phyloP scores from a whole-genome alignment of 2,113 vertebrate species.

The Synodontis membranacea region DNA sequence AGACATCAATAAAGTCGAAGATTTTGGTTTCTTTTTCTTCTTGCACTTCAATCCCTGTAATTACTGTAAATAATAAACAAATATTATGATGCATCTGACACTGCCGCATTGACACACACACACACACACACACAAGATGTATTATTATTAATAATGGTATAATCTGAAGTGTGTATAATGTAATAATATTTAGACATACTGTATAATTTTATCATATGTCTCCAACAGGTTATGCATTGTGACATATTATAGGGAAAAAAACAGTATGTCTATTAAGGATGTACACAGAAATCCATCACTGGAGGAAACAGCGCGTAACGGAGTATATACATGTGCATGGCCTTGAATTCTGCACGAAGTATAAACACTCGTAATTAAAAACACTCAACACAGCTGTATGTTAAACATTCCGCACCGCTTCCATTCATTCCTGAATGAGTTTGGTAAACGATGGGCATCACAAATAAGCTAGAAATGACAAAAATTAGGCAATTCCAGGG shows the following conservation, averaged over 20 bases:
- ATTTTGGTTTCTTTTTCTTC: not conserved
- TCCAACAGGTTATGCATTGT: not conserved
- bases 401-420: not conserved
- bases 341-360: not conserved
- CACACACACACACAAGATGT: no score
- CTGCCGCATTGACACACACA: not conserved
- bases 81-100: not conserved
- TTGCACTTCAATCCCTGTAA: not conserved
- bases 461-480: no score
- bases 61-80: not conserved
- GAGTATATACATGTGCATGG: not conserved
- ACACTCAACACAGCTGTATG: not conserved
- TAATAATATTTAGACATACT: not conserved
- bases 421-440: not conserved
- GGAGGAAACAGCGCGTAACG: not conserved
- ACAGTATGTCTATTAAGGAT: not conserved
- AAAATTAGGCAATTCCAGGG: not conserved
- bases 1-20: no score
- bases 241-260: not conserved
- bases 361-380: not conserved
- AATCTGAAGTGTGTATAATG: not conserved
- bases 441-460: not conserved
- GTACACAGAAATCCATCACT: not conserved
- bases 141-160: not conserved
- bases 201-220: not conserved